Conservation (phyloP, 2,888 invertebrate genomes). For the Drosophila pseudotakahashii region DNA sequence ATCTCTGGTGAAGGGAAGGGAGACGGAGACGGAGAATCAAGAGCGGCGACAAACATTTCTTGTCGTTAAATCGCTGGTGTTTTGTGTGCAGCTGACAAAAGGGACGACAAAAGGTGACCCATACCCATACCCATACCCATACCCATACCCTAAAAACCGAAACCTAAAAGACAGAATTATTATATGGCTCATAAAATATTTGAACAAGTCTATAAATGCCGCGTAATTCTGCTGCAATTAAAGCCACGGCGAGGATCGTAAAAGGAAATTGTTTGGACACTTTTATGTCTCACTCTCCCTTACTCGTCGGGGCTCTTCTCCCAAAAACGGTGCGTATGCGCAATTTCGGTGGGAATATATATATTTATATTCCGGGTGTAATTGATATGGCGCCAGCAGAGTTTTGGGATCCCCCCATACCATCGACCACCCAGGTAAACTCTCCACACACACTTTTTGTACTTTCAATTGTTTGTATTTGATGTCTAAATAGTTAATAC, state of each 20-base stretch:
- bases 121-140: background rate
- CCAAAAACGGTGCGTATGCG: conserved; percentile 17
- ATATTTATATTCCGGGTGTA: conserved; percentile 6
- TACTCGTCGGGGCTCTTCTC: background rate
- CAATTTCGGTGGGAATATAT: conserved; percentile 35
- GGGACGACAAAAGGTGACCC: conserved; percentile 3
- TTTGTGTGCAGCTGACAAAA: conserved; percentile 16
- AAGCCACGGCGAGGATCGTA: conserved; percentile 41
- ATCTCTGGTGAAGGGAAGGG: background rate
- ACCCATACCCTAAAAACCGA: background rate
- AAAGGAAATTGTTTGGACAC: conserved; percentile 56
- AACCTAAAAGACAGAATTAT: conserved; percentile 54
- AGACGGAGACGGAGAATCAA: background rate
- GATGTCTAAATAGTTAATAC: conserved; percentile 12
- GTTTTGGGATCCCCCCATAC: background rate
- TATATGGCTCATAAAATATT: conserved; percentile 77
- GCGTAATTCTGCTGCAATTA: conserved; percentile 73
- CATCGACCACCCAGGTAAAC: conserved; percentile 1
- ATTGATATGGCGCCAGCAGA: conserved; percentile 27
- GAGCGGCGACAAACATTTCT: conserved; percentile 30
- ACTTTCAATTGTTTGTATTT: conserved; percentile 25
- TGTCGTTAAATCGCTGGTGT: conserved; percentile 28
- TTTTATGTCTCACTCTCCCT: conserved; percentile 23
- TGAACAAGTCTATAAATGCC: conserved; percentile 76
- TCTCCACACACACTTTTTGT: background rate